Evolutionary conservation across 2,113 vertebrate genomes (phyloP).

Genomic region (Marmota flaviventris): DNA sequence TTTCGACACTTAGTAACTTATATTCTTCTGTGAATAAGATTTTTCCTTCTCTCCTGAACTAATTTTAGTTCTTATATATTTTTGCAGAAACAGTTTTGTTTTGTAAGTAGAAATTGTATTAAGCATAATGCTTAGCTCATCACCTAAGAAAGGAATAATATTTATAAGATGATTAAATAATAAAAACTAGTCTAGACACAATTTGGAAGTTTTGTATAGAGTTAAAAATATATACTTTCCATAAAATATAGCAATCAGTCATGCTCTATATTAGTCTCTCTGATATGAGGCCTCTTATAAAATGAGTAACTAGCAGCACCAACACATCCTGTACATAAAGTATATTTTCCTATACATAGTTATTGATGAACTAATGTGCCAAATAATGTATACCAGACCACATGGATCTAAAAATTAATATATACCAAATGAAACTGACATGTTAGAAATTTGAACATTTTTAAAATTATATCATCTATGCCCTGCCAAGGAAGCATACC

Average conservation of each 20-base stretch:
- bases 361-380: background rate
- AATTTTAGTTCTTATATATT: constrained; percentile 14
- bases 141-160: background rate
- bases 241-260: background rate
- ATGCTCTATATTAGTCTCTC: background rate
- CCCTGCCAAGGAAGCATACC: background rate
- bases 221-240: background rate
- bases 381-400: background rate
- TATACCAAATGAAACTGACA: background rate
- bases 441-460: background rate
- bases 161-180: background rate
- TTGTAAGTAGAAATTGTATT: background rate
- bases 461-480: background rate
- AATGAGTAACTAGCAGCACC: background rate
- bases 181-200: background rate
- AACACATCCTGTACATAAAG: background rate
- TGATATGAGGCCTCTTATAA: background rate
- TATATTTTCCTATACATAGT: background rate
- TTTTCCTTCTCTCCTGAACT: background rate
- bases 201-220: background rate
- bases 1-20: background rate
- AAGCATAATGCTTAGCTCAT: background rate
- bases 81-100: background rate
- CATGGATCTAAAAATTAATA: background rate
- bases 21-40: background rate